Percentiles rank a stretch among this genome's conserved stretches.
phyloP scores from a whole-genome alignment of 2,113 vertebrate genomes.

The Onychostoma macrolepis region DNA sequence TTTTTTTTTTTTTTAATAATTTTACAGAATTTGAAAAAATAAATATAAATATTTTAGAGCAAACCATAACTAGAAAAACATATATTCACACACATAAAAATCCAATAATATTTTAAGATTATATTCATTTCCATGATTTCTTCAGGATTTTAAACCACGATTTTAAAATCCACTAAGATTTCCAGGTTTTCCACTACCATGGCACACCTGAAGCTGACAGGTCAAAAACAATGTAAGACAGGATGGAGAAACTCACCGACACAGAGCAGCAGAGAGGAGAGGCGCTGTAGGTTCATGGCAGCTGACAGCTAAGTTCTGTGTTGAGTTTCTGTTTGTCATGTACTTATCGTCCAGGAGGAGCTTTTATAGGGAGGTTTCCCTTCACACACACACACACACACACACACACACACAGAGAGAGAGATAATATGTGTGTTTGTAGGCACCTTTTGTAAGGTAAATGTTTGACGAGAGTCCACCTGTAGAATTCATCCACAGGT shows the following conservation, averaged over 20 bases:
- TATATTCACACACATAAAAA: background rate
- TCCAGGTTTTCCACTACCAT: background rate
- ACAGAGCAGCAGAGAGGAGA: constrained; percentile 42
- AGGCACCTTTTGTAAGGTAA: constrained; percentile 9
- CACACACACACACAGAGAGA: background rate
- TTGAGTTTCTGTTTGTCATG: constrained; percentile 36
- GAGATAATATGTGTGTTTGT: constrained; percentile 7
- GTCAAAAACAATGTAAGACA: background rate
- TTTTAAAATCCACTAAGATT: background rate
- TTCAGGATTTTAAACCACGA: background rate
- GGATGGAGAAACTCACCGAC: constrained; percentile 47
- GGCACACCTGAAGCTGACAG: background rate
- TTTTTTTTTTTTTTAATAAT: background rate
- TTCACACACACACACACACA: constrained; percentile 4
- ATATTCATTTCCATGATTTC: background rate
- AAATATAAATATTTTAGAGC: background rate
- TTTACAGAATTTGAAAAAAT: background rate
- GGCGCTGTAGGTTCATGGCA: constrained; percentile 47
- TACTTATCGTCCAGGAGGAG: constrained; percentile 27
- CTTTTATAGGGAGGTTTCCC: constrained; percentile 41
- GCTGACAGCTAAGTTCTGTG: constrained; percentile 21
- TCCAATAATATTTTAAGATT: background rate
- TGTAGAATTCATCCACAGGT: background rate
- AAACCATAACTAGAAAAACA: background rate
- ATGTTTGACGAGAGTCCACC: background rate